A percentile compares a stretch with the other conserved stretches of the same genome.
Conservation (phyloP, 1,140 invertebrate genomes). For the Calliphora vicina region DNA sequence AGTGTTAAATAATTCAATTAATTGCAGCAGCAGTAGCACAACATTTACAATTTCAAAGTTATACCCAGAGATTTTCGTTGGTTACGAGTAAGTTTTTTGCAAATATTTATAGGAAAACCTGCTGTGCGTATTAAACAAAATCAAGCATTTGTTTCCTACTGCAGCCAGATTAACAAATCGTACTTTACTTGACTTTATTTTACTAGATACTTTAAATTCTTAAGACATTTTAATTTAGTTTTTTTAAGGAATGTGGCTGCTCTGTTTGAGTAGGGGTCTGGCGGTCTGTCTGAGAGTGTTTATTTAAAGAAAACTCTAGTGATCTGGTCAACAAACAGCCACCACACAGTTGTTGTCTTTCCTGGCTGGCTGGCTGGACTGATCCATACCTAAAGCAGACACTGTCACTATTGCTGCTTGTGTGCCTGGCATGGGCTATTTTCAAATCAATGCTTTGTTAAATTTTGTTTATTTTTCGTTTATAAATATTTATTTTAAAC, state of each 20-base stretch:
- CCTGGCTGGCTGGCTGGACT: background rate
- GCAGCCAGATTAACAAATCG: no score
- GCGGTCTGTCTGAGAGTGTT: background rate
- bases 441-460: background rate
- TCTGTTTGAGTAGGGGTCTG: no score
- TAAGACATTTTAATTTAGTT: background rate
- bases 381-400: background rate
- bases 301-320: no score
- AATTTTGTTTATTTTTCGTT: background rate
- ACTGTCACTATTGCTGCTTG: no score
- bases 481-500: background rate
- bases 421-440: no score
- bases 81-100: no score
- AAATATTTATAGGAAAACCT: background rate
- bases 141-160: background rate
- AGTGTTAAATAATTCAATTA: no score
- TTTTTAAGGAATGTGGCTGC: background rate
- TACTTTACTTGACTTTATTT: no score
- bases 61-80: no score
- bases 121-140: background rate
- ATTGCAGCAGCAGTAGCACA: no score
- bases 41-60: no score
- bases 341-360: background rate
- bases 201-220: background rate
- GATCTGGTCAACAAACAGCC: no score